Evolutionary conservation across 2,113 vertebrate species (phyloP).

Genomic region (Bombycilla garrulus): DNA sequence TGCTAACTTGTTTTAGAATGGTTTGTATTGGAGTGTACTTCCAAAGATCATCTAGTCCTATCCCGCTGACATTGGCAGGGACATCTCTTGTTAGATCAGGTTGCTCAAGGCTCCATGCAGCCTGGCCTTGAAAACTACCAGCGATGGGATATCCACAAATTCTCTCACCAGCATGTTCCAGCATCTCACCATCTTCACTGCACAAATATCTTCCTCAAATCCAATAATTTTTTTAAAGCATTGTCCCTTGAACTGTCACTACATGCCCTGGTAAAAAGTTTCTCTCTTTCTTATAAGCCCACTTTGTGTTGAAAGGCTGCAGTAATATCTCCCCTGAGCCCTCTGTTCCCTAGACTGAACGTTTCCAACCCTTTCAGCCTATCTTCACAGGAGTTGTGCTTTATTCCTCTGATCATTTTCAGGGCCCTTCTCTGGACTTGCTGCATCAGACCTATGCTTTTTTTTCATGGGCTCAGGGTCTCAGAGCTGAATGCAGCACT

Average conservation of each 20-base stretch:
- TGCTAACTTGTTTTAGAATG: neutral
- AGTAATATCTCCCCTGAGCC: neutral
- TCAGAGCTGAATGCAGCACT: neutral
- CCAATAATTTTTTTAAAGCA: neutral
- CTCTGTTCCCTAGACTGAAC: neutral
- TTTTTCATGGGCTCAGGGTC: neutral
- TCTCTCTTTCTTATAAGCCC: neutral
- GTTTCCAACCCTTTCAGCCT: neutral
- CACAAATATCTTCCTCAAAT: neutral
- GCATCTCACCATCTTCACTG: neutral
- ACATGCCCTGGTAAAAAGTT: neutral
- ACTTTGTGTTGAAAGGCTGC: neutral
- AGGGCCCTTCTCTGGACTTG: neutral
- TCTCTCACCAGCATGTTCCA: neutral
- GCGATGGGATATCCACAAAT: neutral
- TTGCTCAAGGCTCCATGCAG: neutral
- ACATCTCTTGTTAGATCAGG: neutral
- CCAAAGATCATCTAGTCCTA: neutral
- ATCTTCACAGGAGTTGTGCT: fast-evolving
- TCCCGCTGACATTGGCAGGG: fast-evolving
- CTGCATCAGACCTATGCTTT: neutral
- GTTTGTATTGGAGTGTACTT: neutral
- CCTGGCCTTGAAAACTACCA: neutral
- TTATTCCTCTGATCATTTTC: neutral
- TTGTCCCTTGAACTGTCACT: neutral